Conservation (phyloP, 2,888 invertebrate species). For the Eutolmus rufibarbis region DNA sequence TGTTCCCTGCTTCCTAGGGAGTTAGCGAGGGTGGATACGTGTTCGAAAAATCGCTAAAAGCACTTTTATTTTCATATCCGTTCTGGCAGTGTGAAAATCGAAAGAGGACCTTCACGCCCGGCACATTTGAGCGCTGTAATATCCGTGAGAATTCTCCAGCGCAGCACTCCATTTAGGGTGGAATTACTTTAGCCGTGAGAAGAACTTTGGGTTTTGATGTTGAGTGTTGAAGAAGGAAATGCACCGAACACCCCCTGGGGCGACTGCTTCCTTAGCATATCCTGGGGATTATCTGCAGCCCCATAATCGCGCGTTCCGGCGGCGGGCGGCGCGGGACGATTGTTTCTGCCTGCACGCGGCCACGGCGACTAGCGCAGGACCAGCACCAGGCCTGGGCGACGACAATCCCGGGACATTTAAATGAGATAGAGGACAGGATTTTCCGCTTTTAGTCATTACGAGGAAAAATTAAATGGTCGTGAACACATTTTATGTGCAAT, state of each 20-base stretch:
- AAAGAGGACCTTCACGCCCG: constrained; percentile 22
- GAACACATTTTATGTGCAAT: constrained; percentile 35
- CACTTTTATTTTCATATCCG: constrained; percentile 47
- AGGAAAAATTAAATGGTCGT: constrained; percentile 35
- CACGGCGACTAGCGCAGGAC: background rate
- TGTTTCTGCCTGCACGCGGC: background rate
- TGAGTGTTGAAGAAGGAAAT: constrained; percentile 44
- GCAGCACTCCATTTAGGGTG: constrained; percentile 13
- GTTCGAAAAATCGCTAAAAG: constrained; percentile 45
- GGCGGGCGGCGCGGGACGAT: background rate
- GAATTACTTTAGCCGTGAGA: constrained; percentile 24
- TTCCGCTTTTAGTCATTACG: constrained; percentile 33
- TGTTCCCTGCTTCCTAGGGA: background rate
- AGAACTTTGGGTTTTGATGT: constrained; percentile 45
- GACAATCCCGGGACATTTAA: background rate
- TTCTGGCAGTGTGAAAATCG: constrained; percentile 39
- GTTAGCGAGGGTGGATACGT: background rate
- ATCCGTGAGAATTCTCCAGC: constrained; percentile 35
- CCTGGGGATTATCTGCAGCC: constrained; percentile 12
- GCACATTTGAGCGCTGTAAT: constrained; percentile 37
- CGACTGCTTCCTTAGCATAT: background rate
- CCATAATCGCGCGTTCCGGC: background rate
- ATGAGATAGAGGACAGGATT: constrained; percentile 32
- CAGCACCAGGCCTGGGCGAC: background rate
- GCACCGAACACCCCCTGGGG: constrained; percentile 36